Percentiles rank a stretch among this genome's conserved stretches.
phyloP scores from a whole-genome alignment of 2,797 vertebrate genomes.

The Enteromius trimaculatus region DNA sequence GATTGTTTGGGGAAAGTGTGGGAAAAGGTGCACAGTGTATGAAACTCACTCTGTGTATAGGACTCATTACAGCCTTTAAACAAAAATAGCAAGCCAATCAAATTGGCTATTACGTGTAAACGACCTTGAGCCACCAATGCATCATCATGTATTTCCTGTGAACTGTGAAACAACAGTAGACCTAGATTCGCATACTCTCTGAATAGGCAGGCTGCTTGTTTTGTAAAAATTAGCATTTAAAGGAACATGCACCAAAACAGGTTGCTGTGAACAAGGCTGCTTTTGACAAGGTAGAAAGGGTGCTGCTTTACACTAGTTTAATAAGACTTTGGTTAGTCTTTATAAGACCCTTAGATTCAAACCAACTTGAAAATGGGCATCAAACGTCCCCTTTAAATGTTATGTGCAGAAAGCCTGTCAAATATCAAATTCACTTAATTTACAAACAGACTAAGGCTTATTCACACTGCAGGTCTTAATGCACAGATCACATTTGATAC shows the following conservation, averaged over 20 bases:
- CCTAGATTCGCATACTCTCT: not conserved
- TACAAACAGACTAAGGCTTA: not conserved
- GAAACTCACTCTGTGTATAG: not conserved
- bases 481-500: no score
- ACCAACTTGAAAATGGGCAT: not conserved
- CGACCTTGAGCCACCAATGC: not conserved
- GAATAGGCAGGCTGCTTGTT: not conserved
- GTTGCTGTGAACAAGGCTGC: not conserved
- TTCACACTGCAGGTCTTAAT: no score
- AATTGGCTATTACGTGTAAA: slow-evolving; percentile 5
- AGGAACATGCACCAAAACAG: not conserved
- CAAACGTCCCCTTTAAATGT: not conserved
- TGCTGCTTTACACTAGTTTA: not conserved
- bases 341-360: not conserved
- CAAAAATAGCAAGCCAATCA: not conserved
- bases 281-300: not conserved
- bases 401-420: not conserved
- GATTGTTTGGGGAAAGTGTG: not conserved
- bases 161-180: not conserved
- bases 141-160: slow-evolving; percentile 11
- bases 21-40: not conserved
- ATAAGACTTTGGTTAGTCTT: no score
- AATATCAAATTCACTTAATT: not conserved
- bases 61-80: slow-evolving; percentile 1
- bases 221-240: not conserved